phyloP scores from a whole-genome alignment of 2,113 vertebrate genomes.

The Megalops atlanticus region DNA sequence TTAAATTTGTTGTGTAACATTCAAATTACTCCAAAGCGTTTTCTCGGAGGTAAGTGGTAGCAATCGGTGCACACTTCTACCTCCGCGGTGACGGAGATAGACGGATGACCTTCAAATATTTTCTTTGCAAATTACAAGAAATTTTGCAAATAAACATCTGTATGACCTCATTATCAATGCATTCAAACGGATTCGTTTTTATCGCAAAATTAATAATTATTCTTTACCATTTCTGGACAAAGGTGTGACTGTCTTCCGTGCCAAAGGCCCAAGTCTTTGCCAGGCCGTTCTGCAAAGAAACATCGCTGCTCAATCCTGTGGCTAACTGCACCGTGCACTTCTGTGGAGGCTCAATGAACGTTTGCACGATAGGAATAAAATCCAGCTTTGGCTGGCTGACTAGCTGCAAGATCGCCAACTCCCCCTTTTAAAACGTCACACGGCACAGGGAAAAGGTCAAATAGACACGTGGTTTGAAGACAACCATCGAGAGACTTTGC shows the following conservation, averaged over 20 bases:
- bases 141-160: background rate
- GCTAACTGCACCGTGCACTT: background rate
- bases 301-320: conserved; percentile 40
- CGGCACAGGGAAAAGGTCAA: conserved; percentile 24
- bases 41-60: background rate
- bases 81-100: background rate
- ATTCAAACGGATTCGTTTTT: background rate
- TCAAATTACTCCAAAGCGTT: background rate
- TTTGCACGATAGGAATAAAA: background rate
- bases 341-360: background rate
- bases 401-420: conserved; percentile 3
- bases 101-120: background rate
- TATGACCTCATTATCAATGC: background rate
- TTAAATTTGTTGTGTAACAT: conserved; percentile 3
- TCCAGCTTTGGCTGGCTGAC: background rate
- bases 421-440: conserved; percentile 29
- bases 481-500: background rate
- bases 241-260: conserved; percentile 53
- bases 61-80: background rate
- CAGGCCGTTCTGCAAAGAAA: conserved; percentile 77
- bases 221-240: conserved; percentile 52
- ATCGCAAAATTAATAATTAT: background rate
- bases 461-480: conserved; percentile 12
- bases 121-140: background rate
- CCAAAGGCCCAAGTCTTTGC: conserved; percentile 73